Evolutionary conservation across 2,113 vertebrate genomes (phyloP), one percentile per base, ranked within the genome.

Genomic region (Alligator sinensis): DNA sequence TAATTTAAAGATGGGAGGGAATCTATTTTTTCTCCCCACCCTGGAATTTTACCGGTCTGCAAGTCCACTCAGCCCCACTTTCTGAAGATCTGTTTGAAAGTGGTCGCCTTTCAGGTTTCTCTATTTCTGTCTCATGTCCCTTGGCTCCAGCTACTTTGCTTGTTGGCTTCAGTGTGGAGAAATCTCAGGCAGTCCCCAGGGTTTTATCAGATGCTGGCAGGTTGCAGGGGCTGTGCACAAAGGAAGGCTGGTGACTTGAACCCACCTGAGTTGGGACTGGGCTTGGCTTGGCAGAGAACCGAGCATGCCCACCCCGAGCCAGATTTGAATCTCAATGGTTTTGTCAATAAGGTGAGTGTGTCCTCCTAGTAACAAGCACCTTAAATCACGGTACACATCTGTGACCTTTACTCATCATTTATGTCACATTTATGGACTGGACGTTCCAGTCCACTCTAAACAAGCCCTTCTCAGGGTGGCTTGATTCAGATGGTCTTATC

Each of bases 91-190:
- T 30, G 66, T 59, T 38, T 9, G 63, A 70, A 83, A 60, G 9
- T 2, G 17, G 10, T 22, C 11, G 27, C 3, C 58, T 24, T 78
- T 30, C 77, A 24, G 19, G 18, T 12, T 78, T 78, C 57, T 59
- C n/a, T 24, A 9, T 60, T 60, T 75, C 80, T 84, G 80, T 57
- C 92, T 78, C 94, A 88, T 84, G 66, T 91, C 89, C 89, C 93
- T 95, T 82, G 92, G 87, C 86, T 76, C 93, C 83, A 95, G 90
- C 85, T 89, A 82, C 94, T 96, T 96, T 90, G 74, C 89, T 95
- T 91, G 86, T 94, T 91, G 96, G 87, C 82, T 94, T 88, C 91
- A 91, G 66, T 58, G 74, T 13, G 78, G 30, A 47, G 61, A 22
- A 5, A 30, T n/a, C 14, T 27, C 25, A 11, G 27, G 22, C 11